Conservation (phyloP, 1,140 invertebrate species). For the Yoshiicerus persimilis region DNA sequence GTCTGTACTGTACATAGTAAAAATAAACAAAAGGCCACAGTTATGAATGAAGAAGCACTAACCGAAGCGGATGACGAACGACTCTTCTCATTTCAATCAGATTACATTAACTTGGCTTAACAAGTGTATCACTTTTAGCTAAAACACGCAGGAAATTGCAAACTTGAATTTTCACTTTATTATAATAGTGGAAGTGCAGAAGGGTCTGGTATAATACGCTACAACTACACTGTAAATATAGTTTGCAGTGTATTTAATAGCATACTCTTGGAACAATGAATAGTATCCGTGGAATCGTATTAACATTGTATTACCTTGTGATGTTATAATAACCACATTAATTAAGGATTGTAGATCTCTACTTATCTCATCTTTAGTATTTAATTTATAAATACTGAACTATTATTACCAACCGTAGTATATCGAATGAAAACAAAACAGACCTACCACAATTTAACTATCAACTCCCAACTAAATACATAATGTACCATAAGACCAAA, state of each 20-base stretch:
- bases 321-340: neutral
- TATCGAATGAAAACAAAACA: neutral
- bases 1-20: neutral
- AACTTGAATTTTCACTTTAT: neutral
- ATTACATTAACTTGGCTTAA: neutral
- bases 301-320: neutral
- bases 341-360: neutral
- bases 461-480: neutral
- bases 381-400: neutral
- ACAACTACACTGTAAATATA: too few species aligned
- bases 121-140: neutral
- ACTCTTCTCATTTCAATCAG: slow-evolving; percentile 6
- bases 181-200: neutral
- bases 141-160: neutral
- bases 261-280: too few species aligned
- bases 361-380: neutral
- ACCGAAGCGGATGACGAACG: slow-evolving; percentile 9
- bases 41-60: slow-evolving; percentile 14
- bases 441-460: neutral
- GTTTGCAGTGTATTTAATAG: too few species aligned
- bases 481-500: too few species aligned
- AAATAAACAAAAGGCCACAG: neutral
- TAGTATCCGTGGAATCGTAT: too few species aligned
- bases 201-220: neutral
- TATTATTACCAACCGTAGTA: neutral